Conservation (phyloP, 2,888 invertebrate species). For the Aphidius colemani region DNA sequence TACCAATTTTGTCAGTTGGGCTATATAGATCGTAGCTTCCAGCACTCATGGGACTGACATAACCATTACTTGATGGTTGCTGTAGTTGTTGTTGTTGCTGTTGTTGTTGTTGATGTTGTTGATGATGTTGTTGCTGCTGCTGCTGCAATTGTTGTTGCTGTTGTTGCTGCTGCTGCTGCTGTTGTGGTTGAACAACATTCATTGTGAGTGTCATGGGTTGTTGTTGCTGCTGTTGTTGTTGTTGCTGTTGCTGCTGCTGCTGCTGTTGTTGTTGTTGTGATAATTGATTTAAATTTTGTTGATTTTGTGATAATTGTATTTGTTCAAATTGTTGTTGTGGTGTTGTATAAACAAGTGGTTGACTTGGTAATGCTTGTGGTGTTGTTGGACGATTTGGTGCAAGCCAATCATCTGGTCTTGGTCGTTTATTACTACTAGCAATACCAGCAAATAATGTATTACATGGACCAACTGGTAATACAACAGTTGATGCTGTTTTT, state of each 20-base stretch:
- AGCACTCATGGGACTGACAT: constrained; percentile 84
- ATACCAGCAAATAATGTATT: constrained; percentile 58
- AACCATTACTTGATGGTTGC: constrained; percentile 70
- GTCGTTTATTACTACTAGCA: constrained; percentile 62
- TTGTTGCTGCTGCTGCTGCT: constrained; percentile 39
- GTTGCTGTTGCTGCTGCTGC: constrained; percentile 50
- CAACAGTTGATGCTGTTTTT: constrained; percentile 54
- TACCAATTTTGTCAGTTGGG: constrained; percentile 87
- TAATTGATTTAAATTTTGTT: constrained; percentile 33
- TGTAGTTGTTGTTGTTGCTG: constrained; percentile 39
- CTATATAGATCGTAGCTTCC: constrained; percentile 90
- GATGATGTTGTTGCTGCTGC: constrained; percentile 34
- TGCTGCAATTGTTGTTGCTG: constrained; percentile 41
- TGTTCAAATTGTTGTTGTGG: constrained; percentile 49
- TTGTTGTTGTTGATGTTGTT: constrained; percentile 51
- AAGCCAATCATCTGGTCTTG: constrained; percentile 69
- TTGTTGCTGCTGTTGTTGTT: constrained; percentile 48
- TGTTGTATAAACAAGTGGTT: constrained; percentile 64
- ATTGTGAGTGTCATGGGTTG: constrained; percentile 45
- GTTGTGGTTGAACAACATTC: constrained; percentile 40
- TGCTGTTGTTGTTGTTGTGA: constrained; percentile 30
- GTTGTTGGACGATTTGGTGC: constrained; percentile 66
- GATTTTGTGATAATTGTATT: constrained; percentile 34
- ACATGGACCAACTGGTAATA: constrained; percentile 45
- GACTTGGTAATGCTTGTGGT: constrained; percentile 62